phyloP scores from a whole-genome alignment of 2,113 vertebrate species.

The Crotalus tigris region DNA sequence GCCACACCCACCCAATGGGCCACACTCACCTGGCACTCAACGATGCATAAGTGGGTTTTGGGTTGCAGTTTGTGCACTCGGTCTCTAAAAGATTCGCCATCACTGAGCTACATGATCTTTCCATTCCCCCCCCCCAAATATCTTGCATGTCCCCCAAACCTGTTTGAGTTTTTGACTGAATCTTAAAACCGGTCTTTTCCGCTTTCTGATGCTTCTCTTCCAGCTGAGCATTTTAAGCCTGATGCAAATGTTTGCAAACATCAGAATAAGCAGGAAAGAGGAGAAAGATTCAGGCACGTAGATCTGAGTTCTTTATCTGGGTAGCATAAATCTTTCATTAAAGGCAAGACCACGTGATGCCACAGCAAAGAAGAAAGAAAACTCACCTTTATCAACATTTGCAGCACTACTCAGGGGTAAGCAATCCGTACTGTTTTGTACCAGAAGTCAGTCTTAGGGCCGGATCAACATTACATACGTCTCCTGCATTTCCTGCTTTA shows the following conservation, averaged over 20 bases:
- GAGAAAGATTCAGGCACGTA: background rate
- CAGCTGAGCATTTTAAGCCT: background rate
- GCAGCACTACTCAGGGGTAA: constrained; percentile 10
- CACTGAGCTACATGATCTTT: background rate
- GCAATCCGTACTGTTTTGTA: constrained; percentile 46
- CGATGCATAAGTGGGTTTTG: too few relatives aligned
- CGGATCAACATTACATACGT: constrained; percentile 54
- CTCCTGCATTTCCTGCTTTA: constrained; percentile 55
- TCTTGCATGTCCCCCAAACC: background rate
- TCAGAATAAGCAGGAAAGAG: background rate
- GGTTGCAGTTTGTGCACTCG: too few relatives aligned
- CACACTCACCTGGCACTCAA: too few relatives aligned
- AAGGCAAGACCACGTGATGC: background rate
- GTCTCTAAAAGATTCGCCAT: too few relatives aligned
- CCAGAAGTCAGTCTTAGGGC: background rate
- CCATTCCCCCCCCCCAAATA: background rate
- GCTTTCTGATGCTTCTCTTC: background rate
- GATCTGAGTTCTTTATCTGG: background rate
- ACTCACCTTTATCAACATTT: background rate
- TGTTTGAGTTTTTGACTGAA: background rate
- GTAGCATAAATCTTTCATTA: background rate
- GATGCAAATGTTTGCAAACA: background rate
- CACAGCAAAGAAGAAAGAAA: background rate
- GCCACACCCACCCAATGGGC: too few relatives aligned
- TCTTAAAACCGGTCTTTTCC: background rate